phyloP scores from a whole-genome alignment of 2,888 invertebrate genomes.

The Electrophaes corylata region DNA sequence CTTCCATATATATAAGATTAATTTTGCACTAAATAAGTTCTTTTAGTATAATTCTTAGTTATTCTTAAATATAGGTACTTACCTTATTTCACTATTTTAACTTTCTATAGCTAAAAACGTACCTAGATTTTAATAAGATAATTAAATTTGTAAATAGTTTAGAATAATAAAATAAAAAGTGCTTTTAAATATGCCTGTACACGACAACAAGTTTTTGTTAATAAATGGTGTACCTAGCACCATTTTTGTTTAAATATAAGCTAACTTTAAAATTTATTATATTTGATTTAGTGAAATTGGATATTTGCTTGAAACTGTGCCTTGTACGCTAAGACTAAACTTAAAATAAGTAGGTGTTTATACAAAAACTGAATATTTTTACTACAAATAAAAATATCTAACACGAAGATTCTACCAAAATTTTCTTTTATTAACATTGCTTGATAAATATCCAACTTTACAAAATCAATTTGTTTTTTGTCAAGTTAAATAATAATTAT shows the following conservation, averaged over 20 bases:
- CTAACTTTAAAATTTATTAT: not conserved
- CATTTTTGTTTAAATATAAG: not conserved
- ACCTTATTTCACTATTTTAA: not conserved
- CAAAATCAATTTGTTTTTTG: slow-evolving; percentile 4
- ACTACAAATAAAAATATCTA: not conserved
- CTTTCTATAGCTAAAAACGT: not conserved
- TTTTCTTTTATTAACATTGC: not conserved
- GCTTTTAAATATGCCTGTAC: slow-evolving; percentile 9
- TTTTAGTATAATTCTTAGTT: too few relatives aligned
- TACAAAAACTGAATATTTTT: not conserved
- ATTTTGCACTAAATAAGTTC: too few relatives aligned
- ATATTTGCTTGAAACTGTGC: slow-evolving; percentile 19
- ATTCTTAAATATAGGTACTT: not conserved
- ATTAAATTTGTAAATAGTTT: slow-evolving; percentile 11
- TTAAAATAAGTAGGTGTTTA: slow-evolving; percentile 2
- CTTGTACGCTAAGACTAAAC: slow-evolving; percentile 23
- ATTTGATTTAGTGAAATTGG: slow-evolving; percentile 25
- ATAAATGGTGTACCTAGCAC: not conserved
- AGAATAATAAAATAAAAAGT: slow-evolving; percentile 8
- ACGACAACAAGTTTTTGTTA: not conserved
- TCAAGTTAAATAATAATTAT: slow-evolving; percentile 1
- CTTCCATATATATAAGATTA: too few relatives aligned
- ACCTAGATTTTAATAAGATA: not conserved
- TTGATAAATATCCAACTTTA: slow-evolving; percentile 15
- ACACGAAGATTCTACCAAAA: not conserved